Conservation (phyloP, 2,113 vertebrate species). For the Sitta europaea region DNA sequence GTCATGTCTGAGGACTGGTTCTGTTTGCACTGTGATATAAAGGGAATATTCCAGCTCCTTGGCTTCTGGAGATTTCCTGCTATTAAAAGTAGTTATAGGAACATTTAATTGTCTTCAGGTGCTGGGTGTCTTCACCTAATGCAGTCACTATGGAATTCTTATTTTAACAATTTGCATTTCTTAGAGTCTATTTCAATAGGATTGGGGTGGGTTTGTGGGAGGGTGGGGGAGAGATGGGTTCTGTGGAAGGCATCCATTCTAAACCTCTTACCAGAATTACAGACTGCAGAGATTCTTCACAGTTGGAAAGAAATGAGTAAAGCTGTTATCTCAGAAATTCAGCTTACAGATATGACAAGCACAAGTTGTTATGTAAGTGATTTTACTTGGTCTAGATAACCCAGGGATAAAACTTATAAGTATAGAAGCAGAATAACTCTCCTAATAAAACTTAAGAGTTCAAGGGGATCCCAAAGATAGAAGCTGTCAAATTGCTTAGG, state of each 20-base stretch:
- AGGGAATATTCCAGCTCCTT: background rate
- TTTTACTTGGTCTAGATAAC: conserved; percentile 61
- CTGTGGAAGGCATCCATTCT: conserved; percentile 38
- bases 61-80: background rate
- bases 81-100: background rate
- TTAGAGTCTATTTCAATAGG: conserved; percentile 42
- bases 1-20: background rate
- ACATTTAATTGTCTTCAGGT: background rate
- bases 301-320: conserved; percentile 66
- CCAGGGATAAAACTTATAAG: conserved; percentile 12
- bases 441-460: conserved; percentile 23
- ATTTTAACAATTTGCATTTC: conserved; percentile 29
- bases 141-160: background rate
- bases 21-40: background rate
- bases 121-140: background rate
- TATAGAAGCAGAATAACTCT: conserved; percentile 13
- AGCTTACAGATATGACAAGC: conserved; percentile 57
- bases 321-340: conserved; percentile 69
- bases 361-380: conserved; percentile 59
- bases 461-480: conserved; percentile 15
- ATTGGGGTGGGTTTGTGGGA: conserved; percentile 24
- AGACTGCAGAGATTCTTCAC: conserved; percentile 53
- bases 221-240: conserved; percentile 22
- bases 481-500: conserved; percentile 18
- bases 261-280: conserved; percentile 61